These are phyloP conservation scores for Epicampocera succincta DNA, from an alignment of 2,888 invertebrate species.

Conservation along the genomic window DNA sequence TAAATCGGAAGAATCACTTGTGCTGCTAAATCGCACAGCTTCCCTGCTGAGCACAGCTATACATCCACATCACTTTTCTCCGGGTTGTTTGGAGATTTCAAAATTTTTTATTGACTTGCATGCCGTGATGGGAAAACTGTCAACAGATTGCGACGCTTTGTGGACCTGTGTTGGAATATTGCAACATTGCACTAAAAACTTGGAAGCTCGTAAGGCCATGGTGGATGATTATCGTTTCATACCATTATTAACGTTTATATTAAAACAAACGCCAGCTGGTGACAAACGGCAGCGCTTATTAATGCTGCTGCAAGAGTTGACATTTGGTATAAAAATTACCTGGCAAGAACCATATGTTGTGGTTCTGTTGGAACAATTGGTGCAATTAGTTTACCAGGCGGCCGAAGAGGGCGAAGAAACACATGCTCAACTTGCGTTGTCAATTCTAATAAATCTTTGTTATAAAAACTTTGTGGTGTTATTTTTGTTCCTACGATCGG, in stretches of 20 bases:
- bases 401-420: slow-evolving; percentile 71
- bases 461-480: slow-evolving; percentile 89
- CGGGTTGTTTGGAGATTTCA: slow-evolving; percentile 75
- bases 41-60: slow-evolving; percentile 72
- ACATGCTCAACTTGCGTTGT: slow-evolving; percentile 83
- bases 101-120: slow-evolving; percentile 80
- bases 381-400: slow-evolving; percentile 85
- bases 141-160: slow-evolving; percentile 75
- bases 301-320: slow-evolving; percentile 84
- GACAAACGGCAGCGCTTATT: slow-evolving; percentile 77
- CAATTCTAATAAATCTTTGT: slow-evolving; percentile 89
- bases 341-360: slow-evolving; percentile 91
- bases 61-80: slow-evolving; percentile 73
- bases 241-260: slow-evolving; percentile 76
- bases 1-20: slow-evolving; percentile 75
- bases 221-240: slow-evolving; percentile 79
- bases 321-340: slow-evolving; percentile 89
- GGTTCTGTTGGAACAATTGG: slow-evolving; percentile 86
- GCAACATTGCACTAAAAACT: slow-evolving; percentile 78
- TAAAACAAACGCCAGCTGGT: slow-evolving; percentile 74
- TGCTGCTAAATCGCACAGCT: slow-evolving; percentile 78
- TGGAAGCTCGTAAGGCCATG: slow-evolving; percentile 76
- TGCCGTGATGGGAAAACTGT: slow-evolving; percentile 75
- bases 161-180: slow-evolving; percentile 78
- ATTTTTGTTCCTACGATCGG: slow-evolving; percentile 87